Evolutionary conservation across 1,140 invertebrate species (phyloP).

Genomic region (Heliconius congener): DNA sequence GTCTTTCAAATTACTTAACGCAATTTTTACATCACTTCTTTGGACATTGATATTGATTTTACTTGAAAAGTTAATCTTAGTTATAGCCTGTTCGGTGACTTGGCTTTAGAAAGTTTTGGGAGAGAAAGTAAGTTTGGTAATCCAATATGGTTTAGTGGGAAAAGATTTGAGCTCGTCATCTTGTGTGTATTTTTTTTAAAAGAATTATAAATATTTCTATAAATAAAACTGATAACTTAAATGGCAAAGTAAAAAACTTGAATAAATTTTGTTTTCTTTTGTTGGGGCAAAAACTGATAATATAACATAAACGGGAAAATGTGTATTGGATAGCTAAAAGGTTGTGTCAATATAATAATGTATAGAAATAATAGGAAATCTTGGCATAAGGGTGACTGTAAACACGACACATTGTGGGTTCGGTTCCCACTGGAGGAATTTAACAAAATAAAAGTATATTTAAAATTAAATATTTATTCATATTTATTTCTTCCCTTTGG

Average conservation of each 20-base stretch:
- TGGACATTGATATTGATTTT: conserved; percentile 16
- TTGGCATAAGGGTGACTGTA: too few relatives aligned
- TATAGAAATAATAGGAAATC: neutral
- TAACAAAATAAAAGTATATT: too few relatives aligned
- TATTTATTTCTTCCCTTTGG: too few relatives aligned
- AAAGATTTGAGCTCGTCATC: conserved; percentile 8
- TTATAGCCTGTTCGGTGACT: conserved; percentile 23
- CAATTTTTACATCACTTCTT: conserved; percentile 23
- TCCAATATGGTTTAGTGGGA: conserved; percentile 7
- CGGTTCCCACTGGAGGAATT: too few relatives aligned
- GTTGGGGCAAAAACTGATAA: neutral
- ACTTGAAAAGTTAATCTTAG: conserved; percentile 26
- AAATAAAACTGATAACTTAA: neutral
- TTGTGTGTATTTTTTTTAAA: neutral
- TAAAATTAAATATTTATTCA: too few relatives aligned
- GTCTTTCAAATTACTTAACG: conserved; percentile 23
- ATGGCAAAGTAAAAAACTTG: neutral
- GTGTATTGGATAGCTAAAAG: neutral
- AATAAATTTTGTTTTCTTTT: neutral
- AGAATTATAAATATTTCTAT: neutral
- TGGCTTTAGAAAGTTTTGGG: neutral
- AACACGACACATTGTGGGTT: too few relatives aligned
- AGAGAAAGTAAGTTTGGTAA: conserved; percentile 10
- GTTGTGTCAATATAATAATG: neutral
- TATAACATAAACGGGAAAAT: neutral